Evolutionary conservation across 2,797 vertebrate genomes (phyloP).

Genomic region (Galagoides demidoff): DNA sequence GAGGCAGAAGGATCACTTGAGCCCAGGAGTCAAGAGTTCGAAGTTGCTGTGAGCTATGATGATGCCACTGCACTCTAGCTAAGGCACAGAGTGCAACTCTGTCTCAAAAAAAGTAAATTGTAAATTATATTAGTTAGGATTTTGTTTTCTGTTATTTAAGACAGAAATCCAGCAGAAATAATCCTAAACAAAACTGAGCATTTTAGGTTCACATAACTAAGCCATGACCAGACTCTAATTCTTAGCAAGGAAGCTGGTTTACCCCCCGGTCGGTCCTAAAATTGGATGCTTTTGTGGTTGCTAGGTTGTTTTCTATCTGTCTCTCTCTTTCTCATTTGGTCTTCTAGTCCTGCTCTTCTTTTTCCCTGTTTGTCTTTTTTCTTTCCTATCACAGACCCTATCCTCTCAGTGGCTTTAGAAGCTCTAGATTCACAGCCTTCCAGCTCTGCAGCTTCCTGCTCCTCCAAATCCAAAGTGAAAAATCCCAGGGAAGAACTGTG

Average conservation of each 20-base stretch:
- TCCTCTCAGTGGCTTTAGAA: background rate
- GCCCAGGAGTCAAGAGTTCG: background rate
- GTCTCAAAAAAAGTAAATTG: background rate
- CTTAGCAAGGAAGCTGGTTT: background rate
- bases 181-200: constrained; percentile 29
- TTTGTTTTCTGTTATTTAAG: background rate
- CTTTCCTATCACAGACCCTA: background rate
- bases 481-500: background rate
- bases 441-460: background rate
- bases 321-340: background rate
- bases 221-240: background rate
- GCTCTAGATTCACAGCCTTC: background rate
- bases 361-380: background rate
- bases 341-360: constrained; percentile 5
- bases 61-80: background rate
- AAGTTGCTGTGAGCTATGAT: background rate
- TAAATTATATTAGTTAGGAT: background rate
- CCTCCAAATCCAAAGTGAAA: background rate
- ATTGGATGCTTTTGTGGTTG: background rate
- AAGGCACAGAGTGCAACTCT: background rate
- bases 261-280: background rate
- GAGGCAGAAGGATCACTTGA: background rate
- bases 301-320: background rate
- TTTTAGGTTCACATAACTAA: background rate
- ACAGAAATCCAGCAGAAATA: constrained; percentile 38